These are phyloP conservation scores for Babyrousa celebensis DNA, from an alignment of 2,797 vertebrate genomes.

Conservation along the genomic window DNA sequence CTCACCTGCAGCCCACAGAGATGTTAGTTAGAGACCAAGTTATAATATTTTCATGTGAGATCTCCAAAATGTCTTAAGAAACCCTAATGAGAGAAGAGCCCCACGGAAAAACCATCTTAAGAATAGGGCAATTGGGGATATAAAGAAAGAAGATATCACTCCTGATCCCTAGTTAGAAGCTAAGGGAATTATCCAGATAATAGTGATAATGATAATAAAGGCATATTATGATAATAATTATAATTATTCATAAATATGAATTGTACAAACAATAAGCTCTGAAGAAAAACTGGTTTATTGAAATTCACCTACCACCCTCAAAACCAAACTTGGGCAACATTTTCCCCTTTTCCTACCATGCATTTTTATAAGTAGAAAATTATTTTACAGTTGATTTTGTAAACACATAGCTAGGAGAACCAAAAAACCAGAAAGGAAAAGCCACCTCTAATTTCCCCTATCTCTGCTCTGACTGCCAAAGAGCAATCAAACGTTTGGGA, in stretches of 20 bases:
- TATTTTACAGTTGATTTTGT: not conserved
- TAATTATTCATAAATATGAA: constrained; percentile 30
- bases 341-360: not conserved
- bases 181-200: not conserved
- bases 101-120: not conserved
- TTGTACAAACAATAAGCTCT: constrained; percentile 40
- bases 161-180: not conserved
- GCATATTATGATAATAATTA: not conserved
- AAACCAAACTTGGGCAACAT: not conserved
- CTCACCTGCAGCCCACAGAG: constrained; percentile 93
- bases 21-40: constrained; percentile 17
- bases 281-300: not conserved
- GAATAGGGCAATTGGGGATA: constrained; percentile 5
- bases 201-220: not conserved
- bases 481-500: constrained; percentile 1
- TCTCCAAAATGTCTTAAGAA: constrained; percentile 45
- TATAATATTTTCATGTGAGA: not conserved
- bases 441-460: not conserved
- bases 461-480: not conserved
- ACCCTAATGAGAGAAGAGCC: not conserved
- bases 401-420: not conserved
- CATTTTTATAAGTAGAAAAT: constrained; percentile 44
- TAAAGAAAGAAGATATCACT: not conserved
- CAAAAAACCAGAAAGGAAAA: not conserved
- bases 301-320: constrained; percentile 18